Evolutionary conservation across 2,888 invertebrate genomes (phyloP), one percentile per base, ranked within the genome.

Genomic region (Gerosis bhagava): DNA sequence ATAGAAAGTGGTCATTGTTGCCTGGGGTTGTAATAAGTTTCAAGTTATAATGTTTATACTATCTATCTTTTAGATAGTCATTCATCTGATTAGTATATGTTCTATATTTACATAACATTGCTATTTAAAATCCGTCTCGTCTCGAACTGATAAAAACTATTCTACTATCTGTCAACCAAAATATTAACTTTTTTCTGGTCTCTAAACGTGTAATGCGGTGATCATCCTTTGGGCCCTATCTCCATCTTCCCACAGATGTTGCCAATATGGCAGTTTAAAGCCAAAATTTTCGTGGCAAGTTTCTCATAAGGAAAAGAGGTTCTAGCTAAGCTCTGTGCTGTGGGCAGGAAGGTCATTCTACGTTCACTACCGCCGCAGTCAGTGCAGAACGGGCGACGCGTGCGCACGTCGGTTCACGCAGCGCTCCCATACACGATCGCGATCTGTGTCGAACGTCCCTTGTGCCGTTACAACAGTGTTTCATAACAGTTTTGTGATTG

Each of bases 261-360:
- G 22, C 44, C 8, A 41, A 41, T 39, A 36, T 25, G 29, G 39
- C 22, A 44, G 7, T 39, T 28, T 17, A n/a, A 31, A 35, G 13
- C 19, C 31, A 34, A 21, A 35, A 41, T 31, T 70, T 72, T 75
- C 61, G 64, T 63, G 57, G 56, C 63, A 66, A 48, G 54, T 68
- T 66, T 70, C 53, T 62, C n/a, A 67, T 68, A 71, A 70, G 76
- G 75, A 73, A 77, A 75, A 76, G 74, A 78, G 76, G 75, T 67
- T 78, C 68, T 72, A 72, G 72, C 78, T 73, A 77, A 75, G 79
- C 74, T 60, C 79, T 83, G 74, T 83, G 83, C 75, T 60, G 79
- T 83, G 74, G 83, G 83, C 75, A 78, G 83, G 79, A 84, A 86
- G 86, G 86, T 83, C 83, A 83, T 70, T 44, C 44, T 65, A 80